These are phyloP conservation scores for Melanotaenia pygmaea DNA, from an alignment of 2,797 vertebrate genomes.

Conservation along the genomic window DNA sequence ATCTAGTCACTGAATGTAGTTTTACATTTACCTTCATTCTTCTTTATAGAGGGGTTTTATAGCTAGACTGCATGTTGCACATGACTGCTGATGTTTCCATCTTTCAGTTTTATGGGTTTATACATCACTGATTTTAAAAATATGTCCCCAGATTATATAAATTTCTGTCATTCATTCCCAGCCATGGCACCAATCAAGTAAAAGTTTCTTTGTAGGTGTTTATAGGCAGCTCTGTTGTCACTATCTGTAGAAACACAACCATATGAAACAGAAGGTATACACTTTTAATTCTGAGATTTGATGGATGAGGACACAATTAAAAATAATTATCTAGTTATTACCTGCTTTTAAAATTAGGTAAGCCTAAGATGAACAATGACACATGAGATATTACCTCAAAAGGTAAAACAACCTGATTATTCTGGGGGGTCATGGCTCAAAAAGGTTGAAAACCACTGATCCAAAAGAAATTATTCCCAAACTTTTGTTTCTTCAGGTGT, in stretches of 20 bases:
- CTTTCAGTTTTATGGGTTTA: slow-evolving; percentile 24
- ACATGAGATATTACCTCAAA: too few species aligned
- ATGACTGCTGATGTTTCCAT: not conserved
- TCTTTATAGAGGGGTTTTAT: slow-evolving; percentile 1
- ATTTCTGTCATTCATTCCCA: slow-evolving; percentile 12
- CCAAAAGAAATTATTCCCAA: not conserved
- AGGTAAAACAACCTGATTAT: too few species aligned
- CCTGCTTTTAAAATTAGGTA: too few species aligned
- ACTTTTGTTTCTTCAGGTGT: not conserved
- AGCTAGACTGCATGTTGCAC: not conserved
- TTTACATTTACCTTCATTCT: not conserved
- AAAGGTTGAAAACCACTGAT: not conserved
- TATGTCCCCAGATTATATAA: not conserved
- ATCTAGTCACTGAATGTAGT: not conserved
- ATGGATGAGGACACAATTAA: not conserved
- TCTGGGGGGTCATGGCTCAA: too few species aligned
- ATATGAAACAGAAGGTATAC: not conserved
- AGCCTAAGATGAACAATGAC: too few species aligned
- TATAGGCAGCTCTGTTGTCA: slow-evolving; percentile 21
- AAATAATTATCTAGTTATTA: not conserved
- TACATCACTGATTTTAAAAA: slow-evolving; percentile 46
- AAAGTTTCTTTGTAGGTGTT: not conserved
- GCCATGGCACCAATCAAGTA: not conserved
- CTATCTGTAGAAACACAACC: slow-evolving; percentile 6
- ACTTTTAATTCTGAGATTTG: not conserved